Conservation (phyloP, 2,113 vertebrate species). For the Nothobranchius furzeri region DNA sequence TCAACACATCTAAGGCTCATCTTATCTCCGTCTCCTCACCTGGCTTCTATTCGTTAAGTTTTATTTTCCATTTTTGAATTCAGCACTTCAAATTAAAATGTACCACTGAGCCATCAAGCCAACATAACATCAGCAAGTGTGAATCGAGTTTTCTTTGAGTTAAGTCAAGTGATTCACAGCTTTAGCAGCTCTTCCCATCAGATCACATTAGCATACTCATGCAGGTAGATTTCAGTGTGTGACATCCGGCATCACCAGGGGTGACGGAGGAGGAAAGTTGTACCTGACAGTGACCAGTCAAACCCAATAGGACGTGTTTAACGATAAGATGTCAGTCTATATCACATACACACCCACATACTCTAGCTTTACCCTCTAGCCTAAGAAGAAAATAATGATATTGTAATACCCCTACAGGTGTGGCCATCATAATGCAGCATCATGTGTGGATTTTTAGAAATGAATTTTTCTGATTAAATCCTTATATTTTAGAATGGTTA, state of each 20-base stretch:
- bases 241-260: slow-evolving; percentile 71
- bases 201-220: slow-evolving; percentile 75
- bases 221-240: slow-evolving; percentile 72
- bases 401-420: slow-evolving; percentile 60
- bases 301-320: slow-evolving; percentile 76
- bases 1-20: slow-evolving; percentile 47
- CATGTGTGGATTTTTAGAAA: no score
- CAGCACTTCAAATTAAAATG: slow-evolving; percentile 7
- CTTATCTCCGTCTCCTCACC: slow-evolving; percentile 42
- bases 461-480: no score
- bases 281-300: slow-evolving; percentile 81
- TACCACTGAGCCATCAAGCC: slow-evolving; percentile 11
- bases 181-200: slow-evolving; percentile 73
- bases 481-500: no score
- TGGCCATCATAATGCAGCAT: no score
- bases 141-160: slow-evolving; percentile 48
- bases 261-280: slow-evolving; percentile 65
- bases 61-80: slow-evolving; percentile 12
- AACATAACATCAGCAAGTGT: slow-evolving; percentile 32
- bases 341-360: slow-evolving; percentile 47
- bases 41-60: slow-evolving; percentile 8
- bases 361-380: slow-evolving; percentile 23
- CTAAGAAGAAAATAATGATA: slow-evolving; percentile 62
- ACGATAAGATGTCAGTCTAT: slow-evolving; percentile 75
- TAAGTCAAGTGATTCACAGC: slow-evolving; percentile 51